phyloP scores from a whole-genome alignment of 2,113 vertebrate genomes.

The Trichomycterus rosablanca region DNA sequence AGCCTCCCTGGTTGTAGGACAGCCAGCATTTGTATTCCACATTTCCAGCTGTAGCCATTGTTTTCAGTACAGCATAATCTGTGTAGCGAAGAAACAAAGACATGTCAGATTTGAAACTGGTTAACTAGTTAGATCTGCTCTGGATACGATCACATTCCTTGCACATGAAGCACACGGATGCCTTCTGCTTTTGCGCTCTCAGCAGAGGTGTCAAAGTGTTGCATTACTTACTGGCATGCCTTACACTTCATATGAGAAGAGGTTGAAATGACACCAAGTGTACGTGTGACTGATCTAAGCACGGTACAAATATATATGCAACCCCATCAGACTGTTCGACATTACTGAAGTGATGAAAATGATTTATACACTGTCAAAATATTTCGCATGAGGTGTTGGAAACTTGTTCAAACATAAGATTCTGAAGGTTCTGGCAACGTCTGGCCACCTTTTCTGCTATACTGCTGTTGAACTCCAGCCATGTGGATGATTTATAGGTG shows the following conservation, averaged over 20 bases:
- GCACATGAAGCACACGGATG: conserved; percentile 40
- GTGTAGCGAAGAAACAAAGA: conserved; percentile 24
- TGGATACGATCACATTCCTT: conserved; percentile 56
- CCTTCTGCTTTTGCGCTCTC: background rate
- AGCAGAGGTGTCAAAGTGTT: conserved; percentile 53
- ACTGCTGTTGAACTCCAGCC: conserved; percentile 20
- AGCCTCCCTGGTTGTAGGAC: conserved; percentile 80
- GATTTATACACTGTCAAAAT: background rate
- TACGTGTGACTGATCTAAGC: background rate
- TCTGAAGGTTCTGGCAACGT: conserved; percentile 7
- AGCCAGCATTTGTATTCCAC: conserved; percentile 82
- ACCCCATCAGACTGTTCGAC: too few species aligned
- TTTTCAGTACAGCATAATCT: conserved; percentile 75
- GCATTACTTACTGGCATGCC: conserved; percentile 53
- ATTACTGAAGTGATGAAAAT: background rate
- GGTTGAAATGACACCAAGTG: background rate
- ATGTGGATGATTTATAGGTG: conserved; percentile 42
- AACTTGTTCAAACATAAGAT: conserved; percentile 22
- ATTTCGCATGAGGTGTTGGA: conserved; percentile 21
- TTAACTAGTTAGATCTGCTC: conserved; percentile 60
- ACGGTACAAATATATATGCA: too few species aligned
- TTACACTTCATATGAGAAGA: conserved; percentile 6
- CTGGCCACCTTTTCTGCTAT: conserved; percentile 5
- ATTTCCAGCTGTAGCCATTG: conserved; percentile 64
- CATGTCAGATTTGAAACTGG: conserved; percentile 1